A percentile compares a stretch with the other conserved stretches of the same genome.
Conservation (phyloP, 2,888 invertebrate genomes). For the Leptinotarsa rubiginosa region DNA sequence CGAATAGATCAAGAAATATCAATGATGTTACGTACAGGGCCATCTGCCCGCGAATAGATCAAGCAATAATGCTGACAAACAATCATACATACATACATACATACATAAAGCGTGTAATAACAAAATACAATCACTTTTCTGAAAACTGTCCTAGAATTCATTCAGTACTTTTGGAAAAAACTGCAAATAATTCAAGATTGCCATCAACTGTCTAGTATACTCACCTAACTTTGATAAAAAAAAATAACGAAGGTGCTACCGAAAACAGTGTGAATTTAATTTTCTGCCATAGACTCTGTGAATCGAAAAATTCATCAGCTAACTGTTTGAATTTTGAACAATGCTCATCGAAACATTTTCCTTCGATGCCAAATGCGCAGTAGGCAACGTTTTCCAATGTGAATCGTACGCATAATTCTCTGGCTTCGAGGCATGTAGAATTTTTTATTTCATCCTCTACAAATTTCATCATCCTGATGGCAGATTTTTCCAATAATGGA, state of each 20-base stretch:
- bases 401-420: slow-evolving; percentile 57
- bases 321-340: slow-evolving; percentile 52
- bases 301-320: slow-evolving; percentile 17
- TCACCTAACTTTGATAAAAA: slow-evolving; percentile 18
- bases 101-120: too few relatives aligned
- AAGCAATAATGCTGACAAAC: too few relatives aligned
- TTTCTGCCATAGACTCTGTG: neutral
- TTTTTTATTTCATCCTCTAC: slow-evolving; percentile 55
- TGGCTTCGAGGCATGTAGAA: slow-evolving; percentile 58
- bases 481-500: slow-evolving; percentile 66
- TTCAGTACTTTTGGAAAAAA: neutral
- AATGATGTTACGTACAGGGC: too few relatives aligned
- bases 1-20: too few relatives aligned
- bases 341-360: slow-evolving; percentile 60
- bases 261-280: neutral
- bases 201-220: neutral
- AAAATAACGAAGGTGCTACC: neutral
- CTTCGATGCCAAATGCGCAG: slow-evolving; percentile 66
- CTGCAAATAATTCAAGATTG: neutral
- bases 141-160: too few relatives aligned
- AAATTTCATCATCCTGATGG: slow-evolving; percentile 63
- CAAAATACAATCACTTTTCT: too few relatives aligned
- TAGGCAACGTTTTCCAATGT: slow-evolving; percentile 65
- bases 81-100: too few relatives aligned
- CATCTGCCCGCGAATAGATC: too few relatives aligned